Evolutionary conservation across 2,113 vertebrate species (phyloP).

Genomic region (Dipodomys merriami): DNA sequence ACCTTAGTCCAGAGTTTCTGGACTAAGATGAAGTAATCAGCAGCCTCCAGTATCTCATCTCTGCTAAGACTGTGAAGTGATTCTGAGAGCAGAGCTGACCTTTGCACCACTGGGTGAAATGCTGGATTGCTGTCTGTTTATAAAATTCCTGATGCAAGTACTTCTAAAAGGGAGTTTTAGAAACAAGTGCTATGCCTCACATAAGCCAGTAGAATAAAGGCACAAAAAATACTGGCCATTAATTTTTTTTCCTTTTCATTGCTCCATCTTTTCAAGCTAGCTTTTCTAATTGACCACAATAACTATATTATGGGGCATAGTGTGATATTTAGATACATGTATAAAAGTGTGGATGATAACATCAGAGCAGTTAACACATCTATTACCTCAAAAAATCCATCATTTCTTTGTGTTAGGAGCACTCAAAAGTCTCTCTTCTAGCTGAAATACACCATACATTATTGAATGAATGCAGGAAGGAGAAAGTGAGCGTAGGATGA

Average conservation of each 20-base stretch:
- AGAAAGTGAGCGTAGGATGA: background rate
- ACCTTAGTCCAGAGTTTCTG: background rate
- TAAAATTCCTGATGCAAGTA: background rate
- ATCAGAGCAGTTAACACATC: background rate
- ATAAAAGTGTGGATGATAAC: background rate
- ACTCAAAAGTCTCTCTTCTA: background rate
- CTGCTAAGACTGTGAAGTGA: background rate
- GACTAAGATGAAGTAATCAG: background rate
- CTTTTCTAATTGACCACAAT: background rate
- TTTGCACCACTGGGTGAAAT: background rate
- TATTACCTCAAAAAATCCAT: background rate
- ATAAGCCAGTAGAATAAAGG: background rate
- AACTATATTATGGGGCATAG: background rate
- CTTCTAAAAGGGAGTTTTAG: background rate
- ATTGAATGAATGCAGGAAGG: background rate
- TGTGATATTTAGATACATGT: background rate
- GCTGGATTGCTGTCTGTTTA: accelerated
- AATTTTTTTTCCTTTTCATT: background rate
- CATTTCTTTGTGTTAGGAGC: background rate
- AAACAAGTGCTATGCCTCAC: background rate
- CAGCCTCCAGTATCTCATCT: background rate
- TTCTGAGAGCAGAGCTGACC: background rate
- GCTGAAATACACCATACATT: background rate
- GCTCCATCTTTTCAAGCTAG: background rate
- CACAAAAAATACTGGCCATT: background rate